Conservation (phyloP, 2,113 vertebrate species). For the Malurus alboscapulatus region DNA sequence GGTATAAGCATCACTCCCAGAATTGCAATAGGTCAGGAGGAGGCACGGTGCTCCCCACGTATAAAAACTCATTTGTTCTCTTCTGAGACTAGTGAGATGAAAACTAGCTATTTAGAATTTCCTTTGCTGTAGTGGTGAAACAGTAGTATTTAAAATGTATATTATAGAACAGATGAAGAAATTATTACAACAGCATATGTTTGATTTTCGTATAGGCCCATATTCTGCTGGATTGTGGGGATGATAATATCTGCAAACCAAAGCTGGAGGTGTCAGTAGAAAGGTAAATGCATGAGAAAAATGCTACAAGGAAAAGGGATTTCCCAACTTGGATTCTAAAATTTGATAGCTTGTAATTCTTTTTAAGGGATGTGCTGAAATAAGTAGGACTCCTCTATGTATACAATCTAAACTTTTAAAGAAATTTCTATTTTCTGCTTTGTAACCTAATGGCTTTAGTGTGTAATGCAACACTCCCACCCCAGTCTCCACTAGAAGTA, state of each 20-base stretch:
- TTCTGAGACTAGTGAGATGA: not conserved
- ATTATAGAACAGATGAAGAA: not conserved
- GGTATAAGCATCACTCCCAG: not conserved
- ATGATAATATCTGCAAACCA: constrained; percentile 94
- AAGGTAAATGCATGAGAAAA: constrained; percentile 73
- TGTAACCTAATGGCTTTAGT: not conserved
- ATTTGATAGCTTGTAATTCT: not conserved
- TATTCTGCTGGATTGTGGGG: constrained; percentile 93
- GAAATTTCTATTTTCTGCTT: not conserved
- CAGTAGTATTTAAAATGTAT: not conserved
- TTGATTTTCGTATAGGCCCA: constrained; percentile 79
- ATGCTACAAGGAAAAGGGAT: not conserved
- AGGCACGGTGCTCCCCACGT: not conserved
- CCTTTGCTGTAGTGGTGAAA: not conserved
- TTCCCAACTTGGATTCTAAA: not conserved
- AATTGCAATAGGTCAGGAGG: not conserved
- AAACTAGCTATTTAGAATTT: not conserved
- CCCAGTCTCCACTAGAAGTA: not conserved
- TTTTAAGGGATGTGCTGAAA: not conserved
- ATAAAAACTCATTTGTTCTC: not conserved
- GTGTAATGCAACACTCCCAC: not conserved
- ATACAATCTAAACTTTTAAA: not conserved
- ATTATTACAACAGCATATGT: not conserved
- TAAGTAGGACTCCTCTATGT: not conserved
- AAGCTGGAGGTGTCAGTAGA: constrained; percentile 85